phyloP scores from a whole-genome alignment of 2,888 invertebrate species.

The Lepidocyrtoides sp. region DNA sequence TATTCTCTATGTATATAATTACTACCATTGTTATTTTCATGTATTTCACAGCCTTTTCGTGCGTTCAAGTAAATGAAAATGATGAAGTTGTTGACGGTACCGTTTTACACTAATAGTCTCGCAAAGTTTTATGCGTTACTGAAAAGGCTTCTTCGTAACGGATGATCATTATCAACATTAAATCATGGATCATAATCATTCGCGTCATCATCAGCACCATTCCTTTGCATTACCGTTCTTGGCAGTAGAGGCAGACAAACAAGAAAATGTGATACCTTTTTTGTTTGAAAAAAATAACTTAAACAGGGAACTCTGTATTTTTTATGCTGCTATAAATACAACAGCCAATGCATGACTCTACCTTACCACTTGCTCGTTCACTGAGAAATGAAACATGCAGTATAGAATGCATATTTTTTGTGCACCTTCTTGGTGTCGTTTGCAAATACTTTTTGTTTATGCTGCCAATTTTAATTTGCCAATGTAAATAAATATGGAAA shows the following conservation, averaged over 20 bases:
- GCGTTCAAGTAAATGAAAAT: neutral
- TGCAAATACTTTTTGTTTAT: too few relatives aligned
- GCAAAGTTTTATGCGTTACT: neutral
- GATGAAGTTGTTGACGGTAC: conserved; percentile 2
- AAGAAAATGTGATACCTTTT: conserved; percentile 7
- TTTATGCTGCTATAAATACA: neutral
- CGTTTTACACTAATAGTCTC: conserved; percentile 26
- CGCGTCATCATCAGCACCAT: neutral
- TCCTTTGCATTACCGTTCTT: conserved; percentile 42
- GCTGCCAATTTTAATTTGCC: too few relatives aligned
- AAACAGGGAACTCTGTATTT: too few relatives aligned
- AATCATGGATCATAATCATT: conserved; percentile 62
- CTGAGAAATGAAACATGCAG: too few relatives aligned
- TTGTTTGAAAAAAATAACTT: neutral
- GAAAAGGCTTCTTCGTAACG: conserved; percentile 24
- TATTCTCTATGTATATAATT: neutral
- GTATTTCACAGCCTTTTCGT: neutral
- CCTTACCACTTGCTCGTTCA: too few relatives aligned
- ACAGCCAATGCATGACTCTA: too few relatives aligned
- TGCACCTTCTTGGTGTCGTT: too few relatives aligned
- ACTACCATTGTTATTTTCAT: neutral
- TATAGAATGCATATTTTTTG: too few relatives aligned
- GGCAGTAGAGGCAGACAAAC: conserved; percentile 23
- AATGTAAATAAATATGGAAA: too few relatives aligned
- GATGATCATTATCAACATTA: conserved; percentile 53